phyloP scores from a whole-genome alignment of 2,797 vertebrate genomes.

The Tolypeutes matacus region DNA sequence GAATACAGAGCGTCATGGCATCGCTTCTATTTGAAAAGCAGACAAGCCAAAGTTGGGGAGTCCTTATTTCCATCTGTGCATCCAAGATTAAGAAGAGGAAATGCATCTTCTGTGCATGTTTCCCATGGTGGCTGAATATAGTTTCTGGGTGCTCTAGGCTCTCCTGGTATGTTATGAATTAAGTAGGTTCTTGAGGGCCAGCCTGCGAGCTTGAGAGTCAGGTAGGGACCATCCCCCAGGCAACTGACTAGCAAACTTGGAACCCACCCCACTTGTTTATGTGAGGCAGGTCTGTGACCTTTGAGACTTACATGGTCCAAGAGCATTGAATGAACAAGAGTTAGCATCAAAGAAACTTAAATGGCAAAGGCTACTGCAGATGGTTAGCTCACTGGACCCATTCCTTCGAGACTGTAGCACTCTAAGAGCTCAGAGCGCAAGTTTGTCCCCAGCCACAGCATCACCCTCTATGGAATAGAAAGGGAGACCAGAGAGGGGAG shows the following conservation, averaged over 20 bases:
- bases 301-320: not conserved
- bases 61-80: not conserved
- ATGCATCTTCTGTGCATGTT: not conserved
- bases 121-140: not conserved
- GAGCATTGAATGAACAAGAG: not conserved
- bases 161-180: not conserved
- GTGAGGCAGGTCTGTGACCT: not conserved
- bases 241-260: not conserved
- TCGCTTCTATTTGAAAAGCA: not conserved
- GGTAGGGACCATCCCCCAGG: not conserved
- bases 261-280: not conserved
- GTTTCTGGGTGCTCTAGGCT: not conserved
- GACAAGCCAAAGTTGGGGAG: not conserved
- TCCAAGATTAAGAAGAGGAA: not conserved
- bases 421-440: not conserved
- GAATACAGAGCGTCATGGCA: fast-evolving
- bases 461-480: not conserved
- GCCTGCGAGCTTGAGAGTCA: not conserved
- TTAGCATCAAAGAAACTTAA: not conserved
- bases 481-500: not conserved
- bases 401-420: not conserved
- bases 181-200: not conserved
- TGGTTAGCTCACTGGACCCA: not conserved
- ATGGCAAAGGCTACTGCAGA: not conserved
- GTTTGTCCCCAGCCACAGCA: not conserved